Evolutionary conservation across 2,888 invertebrate genomes (phyloP), one percentile per base, ranked within the genome.

Genomic region (Dendrolimus houi): DNA sequence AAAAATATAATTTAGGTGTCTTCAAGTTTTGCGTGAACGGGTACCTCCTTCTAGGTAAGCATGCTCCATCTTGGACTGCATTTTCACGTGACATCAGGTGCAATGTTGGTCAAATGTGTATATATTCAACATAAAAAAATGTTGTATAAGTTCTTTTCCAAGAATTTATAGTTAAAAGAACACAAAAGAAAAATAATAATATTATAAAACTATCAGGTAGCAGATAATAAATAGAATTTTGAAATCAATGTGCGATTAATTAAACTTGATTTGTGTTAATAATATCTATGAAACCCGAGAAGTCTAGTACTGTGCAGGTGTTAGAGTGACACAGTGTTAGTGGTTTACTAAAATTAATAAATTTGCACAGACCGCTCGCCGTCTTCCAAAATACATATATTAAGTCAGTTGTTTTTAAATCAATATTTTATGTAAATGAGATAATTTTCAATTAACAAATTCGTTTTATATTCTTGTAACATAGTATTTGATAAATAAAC

Each of bases 301-400:
- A 58, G 64, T 41, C 59, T 62, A 59, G 56, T 61, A 58, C 57
- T 60, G 60, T 61, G 67, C 65, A 71, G 67, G 66, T 70, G 71
- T 59, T 61, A 41, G 55, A 54, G 58, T 54, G 54, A 57, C 57
- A 58, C 57, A 55, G 58, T 64, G 63, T 66, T 69, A 65, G 59
- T 59, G 55, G 41, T 54, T 29, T 17, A 29, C 6, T 29, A 56
- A 65, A 67, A 70, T 68, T 65, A 65, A 66, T 68, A 41, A 42
- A 58, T 56, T 63, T 53, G 60, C 59, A 53, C 65, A 72, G 73
- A 74, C 72, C 64, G 67, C 67, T 66, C 61, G 71, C 62, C 74
- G 72, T 59, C 65, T 60, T 53, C 47, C 47, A 10, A 47, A 47
- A 47, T 47, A 47, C 12, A 47, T 47, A 47, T 12, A 47, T 47